Conservation (phyloP, 2,888 invertebrate genomes). For the Drosophila anomelani region DNA sequence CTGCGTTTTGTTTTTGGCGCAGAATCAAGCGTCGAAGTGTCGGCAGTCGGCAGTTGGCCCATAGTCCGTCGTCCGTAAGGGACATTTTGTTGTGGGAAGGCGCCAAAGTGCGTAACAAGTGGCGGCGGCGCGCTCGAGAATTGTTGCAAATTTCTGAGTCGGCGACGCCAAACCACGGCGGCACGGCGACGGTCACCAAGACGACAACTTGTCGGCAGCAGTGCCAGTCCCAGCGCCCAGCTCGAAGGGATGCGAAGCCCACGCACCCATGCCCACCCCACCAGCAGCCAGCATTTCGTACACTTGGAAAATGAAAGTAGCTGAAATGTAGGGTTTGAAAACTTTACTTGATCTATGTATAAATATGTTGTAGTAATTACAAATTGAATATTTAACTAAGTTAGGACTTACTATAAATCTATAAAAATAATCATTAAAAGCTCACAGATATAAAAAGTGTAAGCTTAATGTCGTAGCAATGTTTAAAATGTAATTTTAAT, state of each 20-base stretch:
- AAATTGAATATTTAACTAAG: neutral
- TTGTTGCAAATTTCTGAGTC: slow-evolving; percentile 67
- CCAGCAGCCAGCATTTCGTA: slow-evolving; percentile 10
- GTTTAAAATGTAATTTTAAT: neutral
- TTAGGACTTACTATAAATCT: neutral
- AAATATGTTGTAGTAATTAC: neutral
- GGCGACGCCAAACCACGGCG: slow-evolving; percentile 53
- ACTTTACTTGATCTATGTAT: neutral
- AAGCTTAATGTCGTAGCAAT: neutral
- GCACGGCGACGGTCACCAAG: slow-evolving; percentile 51
- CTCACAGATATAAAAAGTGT: neutral
- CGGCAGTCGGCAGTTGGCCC: slow-evolving; percentile 33
- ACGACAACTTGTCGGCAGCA: slow-evolving; percentile 76
- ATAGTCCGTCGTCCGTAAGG: slow-evolving; percentile 10
- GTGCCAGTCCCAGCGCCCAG: slow-evolving; percentile 53
- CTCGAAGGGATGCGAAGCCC: slow-evolving; percentile 50
- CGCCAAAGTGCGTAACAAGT: slow-evolving; percentile 81
- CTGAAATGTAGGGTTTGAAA: neutral
- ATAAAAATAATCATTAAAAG: neutral
- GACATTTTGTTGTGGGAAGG: slow-evolving; percentile 52
- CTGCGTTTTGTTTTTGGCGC: slow-evolving; percentile 44
- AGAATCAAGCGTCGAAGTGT: slow-evolving; percentile 45
- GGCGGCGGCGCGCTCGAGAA: slow-evolving; percentile 69
- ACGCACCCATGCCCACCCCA: slow-evolving; percentile 25
- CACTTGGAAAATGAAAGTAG: neutral